These are phyloP conservation scores for Cephus nigrinus DNA, from an alignment of 2,888 invertebrate species.

Conservation along the genomic window DNA sequence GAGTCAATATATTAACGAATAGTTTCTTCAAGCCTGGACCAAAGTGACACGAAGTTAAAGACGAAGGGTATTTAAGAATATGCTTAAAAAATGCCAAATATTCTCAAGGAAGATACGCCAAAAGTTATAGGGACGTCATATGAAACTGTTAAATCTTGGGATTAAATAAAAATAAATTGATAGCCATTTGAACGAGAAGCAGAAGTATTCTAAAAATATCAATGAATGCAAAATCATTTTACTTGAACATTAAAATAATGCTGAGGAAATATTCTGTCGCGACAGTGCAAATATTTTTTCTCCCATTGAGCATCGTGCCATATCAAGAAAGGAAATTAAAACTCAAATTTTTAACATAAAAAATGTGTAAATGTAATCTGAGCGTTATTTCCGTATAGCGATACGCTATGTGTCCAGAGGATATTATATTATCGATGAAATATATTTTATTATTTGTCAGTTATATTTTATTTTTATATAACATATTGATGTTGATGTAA, in stretches of 20 bases:
- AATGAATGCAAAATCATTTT: neutral
- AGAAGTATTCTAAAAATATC: neutral
- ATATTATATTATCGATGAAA: slow-evolving; percentile 18
- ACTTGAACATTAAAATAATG: neutral
- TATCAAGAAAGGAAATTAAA: neutral
- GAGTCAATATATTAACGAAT: no score
- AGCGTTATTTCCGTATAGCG: neutral
- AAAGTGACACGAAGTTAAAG: no score
- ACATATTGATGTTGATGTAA: slow-evolving; percentile 16
- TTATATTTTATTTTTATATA: slow-evolving; percentile 42
- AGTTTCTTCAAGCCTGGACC: no score
- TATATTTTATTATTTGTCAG: slow-evolving; percentile 31
- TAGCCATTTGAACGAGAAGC: no score
- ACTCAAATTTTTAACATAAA: neutral
- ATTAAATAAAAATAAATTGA: no score
- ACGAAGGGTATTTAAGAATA: no score
- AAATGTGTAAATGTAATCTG: neutral
- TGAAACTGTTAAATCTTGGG: no score
- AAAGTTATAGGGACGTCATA: no score
- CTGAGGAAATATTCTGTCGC: neutral
- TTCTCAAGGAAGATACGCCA: no score
- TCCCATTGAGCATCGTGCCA: neutral
- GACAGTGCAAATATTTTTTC: neutral
- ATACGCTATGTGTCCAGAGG: neutral
- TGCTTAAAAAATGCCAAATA: no score